Evolutionary conservation across 2,113 vertebrate genomes (phyloP).

Genomic region (Sciurus niger): DNA sequence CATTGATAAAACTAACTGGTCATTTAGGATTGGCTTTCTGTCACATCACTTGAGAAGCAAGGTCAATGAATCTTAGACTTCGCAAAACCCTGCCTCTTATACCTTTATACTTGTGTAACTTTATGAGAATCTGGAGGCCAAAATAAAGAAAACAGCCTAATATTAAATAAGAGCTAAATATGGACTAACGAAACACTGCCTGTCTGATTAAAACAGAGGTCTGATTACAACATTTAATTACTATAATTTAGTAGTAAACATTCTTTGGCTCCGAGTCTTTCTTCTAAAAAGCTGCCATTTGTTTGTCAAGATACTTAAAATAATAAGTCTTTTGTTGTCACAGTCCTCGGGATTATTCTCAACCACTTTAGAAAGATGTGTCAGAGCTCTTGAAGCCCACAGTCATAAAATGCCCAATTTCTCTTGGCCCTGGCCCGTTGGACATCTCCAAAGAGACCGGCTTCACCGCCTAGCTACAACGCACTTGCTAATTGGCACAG

Average conservation of each 20-base stretch:
- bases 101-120: slow-evolving; percentile 41
- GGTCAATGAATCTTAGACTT: slow-evolving; percentile 34
- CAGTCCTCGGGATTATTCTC: slow-evolving; percentile 66
- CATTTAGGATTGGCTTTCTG: slow-evolving; percentile 65
- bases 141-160: slow-evolving; percentile 7
- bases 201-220: slow-evolving; percentile 64
- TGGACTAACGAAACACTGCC: slow-evolving; percentile 59
- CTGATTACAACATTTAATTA: slow-evolving; percentile 71
- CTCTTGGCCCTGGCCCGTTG: slow-evolving; percentile 62
- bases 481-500: slow-evolving; percentile 71
- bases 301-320: slow-evolving; percentile 75
- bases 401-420: slow-evolving; percentile 77
- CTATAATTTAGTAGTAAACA: slow-evolving; percentile 72
- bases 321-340: slow-evolving; percentile 74
- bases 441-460: slow-evolving; percentile 43
- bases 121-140: slow-evolving; percentile 57
- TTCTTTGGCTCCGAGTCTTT: slow-evolving; percentile 57
- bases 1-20: slow-evolving; percentile 52
- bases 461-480: slow-evolving; percentile 35
- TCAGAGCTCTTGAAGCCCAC: slow-evolving; percentile 59
- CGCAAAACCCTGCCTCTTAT: slow-evolving; percentile 19
- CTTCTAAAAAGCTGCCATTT: slow-evolving; percentile 66
- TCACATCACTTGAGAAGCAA: slow-evolving; percentile 14
- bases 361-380: slow-evolving; percentile 71
- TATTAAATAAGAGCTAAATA: slow-evolving; percentile 67